Evolutionary conservation across 2,113 vertebrate genomes (phyloP), one percentile per base, ranked within the genome.

Genomic region (Oreochromis niloticus): DNA sequence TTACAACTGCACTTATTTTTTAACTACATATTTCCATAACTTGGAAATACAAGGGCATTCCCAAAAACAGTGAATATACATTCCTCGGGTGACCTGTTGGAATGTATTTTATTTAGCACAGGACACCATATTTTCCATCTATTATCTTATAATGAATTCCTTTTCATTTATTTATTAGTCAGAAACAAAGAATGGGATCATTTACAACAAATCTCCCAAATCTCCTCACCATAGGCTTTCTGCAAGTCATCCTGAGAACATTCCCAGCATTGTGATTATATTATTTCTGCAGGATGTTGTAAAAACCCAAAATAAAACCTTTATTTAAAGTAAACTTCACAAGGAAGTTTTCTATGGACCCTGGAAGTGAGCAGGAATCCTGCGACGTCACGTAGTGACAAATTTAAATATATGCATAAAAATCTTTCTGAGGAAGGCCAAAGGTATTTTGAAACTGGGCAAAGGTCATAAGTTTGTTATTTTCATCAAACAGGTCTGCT

Each of bases 281-380:
- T 36, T 66, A 7, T 36, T 39, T 66, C 61, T 66, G 61, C 10
- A 66, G 17, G 17, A 39, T 66, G 61, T 39, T 39, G 17, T 12
- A 66, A 66, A 36, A 66, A 1, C 5, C 57, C 9, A 0, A 66
- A 66, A 66, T 66, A 66, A 66, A 36, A 36, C 32, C 61, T 63
- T 36, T 66, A 36, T 66, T 36, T 39, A n/a, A 63, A 36, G 32
- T 4, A 63, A 63, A 36, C 17, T 63, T 36, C 32, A n/a, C 32
- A 66, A 0, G n/a, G 34, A 19, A 0, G 36, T 32, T 34, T 66
- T 66, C 61, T 63, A 0, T 36, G 59, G 59, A 36, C 32, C 59
- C 59, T 63, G 17, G 17, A 36, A 66, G 32, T 5, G 32, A 66
- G 17, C 61, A 66, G 61, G 6, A 66, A 66, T n/a, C 9, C 0